Percentiles rank a stretch among this genome's conserved stretches.
These are phyloP conservation scores for Hirtodrosophila trivittata DNA, from an alignment of 2,888 invertebrate species.

Conservation along the genomic window DNA sequence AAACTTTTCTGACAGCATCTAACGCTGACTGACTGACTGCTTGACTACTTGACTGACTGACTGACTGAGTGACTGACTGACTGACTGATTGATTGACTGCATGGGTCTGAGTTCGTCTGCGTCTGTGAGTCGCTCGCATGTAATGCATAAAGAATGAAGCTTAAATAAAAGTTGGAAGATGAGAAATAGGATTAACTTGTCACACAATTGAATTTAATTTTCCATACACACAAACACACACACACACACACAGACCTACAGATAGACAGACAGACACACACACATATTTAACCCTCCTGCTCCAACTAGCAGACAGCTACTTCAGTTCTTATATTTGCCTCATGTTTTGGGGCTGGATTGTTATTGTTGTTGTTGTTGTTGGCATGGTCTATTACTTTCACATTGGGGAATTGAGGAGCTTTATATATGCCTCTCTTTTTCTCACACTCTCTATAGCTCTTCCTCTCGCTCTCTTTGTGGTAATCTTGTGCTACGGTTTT, in stretches of 20 bases:
- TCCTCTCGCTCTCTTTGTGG: constrained; percentile 47
- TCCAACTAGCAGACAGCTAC: constrained; percentile 28
- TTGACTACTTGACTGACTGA: constrained; percentile 33
- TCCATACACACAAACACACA: constrained; percentile 61
- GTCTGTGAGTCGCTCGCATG: constrained; percentile 42
- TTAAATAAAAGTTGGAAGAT: constrained; percentile 79
- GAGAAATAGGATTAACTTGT: constrained; percentile 82
- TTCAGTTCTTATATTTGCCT: constrained; percentile 23
- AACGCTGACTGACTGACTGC: constrained; percentile 33
- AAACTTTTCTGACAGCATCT: constrained; percentile 71
- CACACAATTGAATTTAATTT: constrained; percentile 83
- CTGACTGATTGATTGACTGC: constrained; percentile 60
- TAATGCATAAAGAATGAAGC: constrained; percentile 80
- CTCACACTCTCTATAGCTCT: not conserved
- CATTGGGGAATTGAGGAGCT: constrained; percentile 66
- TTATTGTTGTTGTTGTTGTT: constrained; percentile 19
- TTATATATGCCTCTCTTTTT: constrained; percentile 15
- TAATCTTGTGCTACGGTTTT: constrained; percentile 52
- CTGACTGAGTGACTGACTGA: constrained; percentile 39
- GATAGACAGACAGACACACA: constrained; percentile 54
- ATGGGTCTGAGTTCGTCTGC: constrained; percentile 38
- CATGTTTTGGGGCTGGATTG: constrained; percentile 26
- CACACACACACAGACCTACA: constrained; percentile 17
- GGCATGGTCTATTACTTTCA: constrained; percentile 62
- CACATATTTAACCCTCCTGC: not conserved